A percentile compares a stretch with the other conserved stretches of the same genome.
These are phyloP conservation scores for Campoletis raptor DNA, from an alignment of 2,888 invertebrate species.

Conservation along the genomic window DNA sequence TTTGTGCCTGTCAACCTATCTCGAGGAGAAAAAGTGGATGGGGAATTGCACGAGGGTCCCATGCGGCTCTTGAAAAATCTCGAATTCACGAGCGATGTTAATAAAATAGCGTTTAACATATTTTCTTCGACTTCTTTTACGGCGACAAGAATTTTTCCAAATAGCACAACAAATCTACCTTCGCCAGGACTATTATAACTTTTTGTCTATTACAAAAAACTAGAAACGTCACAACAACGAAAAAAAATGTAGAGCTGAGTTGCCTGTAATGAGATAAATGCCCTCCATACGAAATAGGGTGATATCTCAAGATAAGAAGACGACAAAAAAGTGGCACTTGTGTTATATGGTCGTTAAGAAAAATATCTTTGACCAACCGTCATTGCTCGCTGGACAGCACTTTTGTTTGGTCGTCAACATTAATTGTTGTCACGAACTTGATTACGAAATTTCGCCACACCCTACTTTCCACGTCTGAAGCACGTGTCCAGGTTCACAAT, in stretches of 20 bases:
- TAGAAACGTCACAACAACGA: not conserved
- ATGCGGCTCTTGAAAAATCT: conserved; percentile 32
- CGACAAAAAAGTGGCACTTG: not conserved
- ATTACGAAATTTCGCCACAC: not conserved
- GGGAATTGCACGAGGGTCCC: conserved; percentile 40
- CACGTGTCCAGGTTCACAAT: too few relatives aligned
- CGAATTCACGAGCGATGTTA: conserved; percentile 6
- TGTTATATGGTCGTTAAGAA: not conserved
- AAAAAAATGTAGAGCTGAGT: not conserved
- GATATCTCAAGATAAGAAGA: not conserved
- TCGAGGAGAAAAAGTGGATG: conserved; percentile 57
- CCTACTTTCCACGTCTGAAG: not conserved
- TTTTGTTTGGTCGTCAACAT: not conserved
- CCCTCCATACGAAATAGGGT: not conserved
- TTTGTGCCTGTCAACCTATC: conserved; percentile 70
- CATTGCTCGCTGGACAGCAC: not conserved
- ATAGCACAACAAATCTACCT: not conserved
- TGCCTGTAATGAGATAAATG: not conserved
- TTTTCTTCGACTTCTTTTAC: not conserved
- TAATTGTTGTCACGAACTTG: not conserved
- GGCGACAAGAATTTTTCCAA: not conserved
- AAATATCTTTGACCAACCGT: not conserved
- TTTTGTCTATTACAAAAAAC: not conserved
- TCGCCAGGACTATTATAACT: not conserved
- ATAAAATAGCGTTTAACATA: conserved; percentile 7